A percentile compares a stretch with the other conserved stretches of the same genome.
Conservation (phyloP, 1,140 invertebrate genomes). For the Drosophila trapezifrons region DNA sequence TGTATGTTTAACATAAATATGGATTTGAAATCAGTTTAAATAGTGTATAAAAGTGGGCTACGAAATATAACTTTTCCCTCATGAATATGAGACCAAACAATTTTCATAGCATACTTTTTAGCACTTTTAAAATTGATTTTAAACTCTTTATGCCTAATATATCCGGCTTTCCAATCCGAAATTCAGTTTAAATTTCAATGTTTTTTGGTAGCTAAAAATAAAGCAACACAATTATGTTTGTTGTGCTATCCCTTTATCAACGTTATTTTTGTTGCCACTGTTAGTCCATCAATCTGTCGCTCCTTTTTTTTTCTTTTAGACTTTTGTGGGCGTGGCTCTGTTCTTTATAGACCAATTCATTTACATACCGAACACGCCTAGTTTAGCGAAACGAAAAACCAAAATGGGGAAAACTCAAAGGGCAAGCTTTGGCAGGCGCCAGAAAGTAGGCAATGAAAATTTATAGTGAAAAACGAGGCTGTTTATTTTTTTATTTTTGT, state of each 20-base stretch:
- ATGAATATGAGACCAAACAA: no score
- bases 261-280: background rate
- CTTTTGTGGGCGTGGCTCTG: background rate
- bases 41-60: no score
- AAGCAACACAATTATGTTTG: background rate
- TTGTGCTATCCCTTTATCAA: background rate
- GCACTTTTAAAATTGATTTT: no score
- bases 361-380: conserved; percentile 26
- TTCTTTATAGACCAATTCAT: conserved; percentile 8
- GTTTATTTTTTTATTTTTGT: background rate
- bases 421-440: conserved; percentile 3
- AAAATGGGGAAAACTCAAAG: background rate
- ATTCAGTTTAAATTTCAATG: no score
- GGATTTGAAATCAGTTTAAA: no score
- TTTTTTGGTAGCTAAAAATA: no score
- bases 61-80: no score
- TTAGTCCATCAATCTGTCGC: conserved; percentile 3
- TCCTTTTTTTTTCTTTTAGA: background rate
- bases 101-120: no score
- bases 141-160: no score
- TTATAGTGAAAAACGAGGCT: conserved; percentile 39
- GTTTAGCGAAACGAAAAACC: background rate
- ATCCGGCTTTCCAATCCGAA: no score
- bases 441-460: conserved; percentile 56
- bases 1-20: no score